A percentile compares a stretch with the other conserved stretches of the same genome.
phyloP scores from a whole-genome alignment of 1,140 invertebrate genomes.

The Himalopsyche phryganea region DNA sequence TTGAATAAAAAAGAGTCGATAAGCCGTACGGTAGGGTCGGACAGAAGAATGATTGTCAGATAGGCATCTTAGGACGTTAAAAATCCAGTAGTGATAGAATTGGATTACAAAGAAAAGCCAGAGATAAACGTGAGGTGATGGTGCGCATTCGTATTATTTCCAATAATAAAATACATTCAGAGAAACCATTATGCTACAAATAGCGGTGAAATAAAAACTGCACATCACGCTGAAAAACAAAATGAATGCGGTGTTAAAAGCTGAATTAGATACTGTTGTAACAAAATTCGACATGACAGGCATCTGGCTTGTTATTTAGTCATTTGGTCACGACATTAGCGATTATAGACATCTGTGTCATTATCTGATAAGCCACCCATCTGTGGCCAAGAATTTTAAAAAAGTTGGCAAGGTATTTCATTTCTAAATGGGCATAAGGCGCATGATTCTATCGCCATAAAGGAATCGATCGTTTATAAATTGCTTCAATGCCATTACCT shows the following conservation, averaged over 20 bases:
- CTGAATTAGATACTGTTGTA: neutral
- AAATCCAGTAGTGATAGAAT: too few relatives aligned
- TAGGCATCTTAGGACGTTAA: too few relatives aligned
- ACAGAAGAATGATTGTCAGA: too few relatives aligned
- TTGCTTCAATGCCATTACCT: neutral
- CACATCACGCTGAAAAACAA: neutral
- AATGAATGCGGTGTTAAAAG: too few relatives aligned
- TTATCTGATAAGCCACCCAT: conserved; percentile 6
- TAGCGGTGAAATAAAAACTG: neutral
- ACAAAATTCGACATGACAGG: neutral
- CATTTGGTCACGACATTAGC: conserved; percentile 2
- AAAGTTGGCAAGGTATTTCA: neutral
- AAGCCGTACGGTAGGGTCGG: too few relatives aligned
- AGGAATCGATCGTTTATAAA: neutral
- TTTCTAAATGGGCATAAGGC: neutral
- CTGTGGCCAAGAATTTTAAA: neutral
- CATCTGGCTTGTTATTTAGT: neutral
- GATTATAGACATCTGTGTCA: conserved; percentile 3
- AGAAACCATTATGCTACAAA: too few relatives aligned
- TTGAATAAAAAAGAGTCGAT: too few relatives aligned
- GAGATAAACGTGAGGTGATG: too few relatives aligned
- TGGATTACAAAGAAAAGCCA: too few relatives aligned
- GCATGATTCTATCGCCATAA: neutral
- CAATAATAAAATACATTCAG: too few relatives aligned
- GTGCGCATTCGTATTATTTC: too few relatives aligned